phyloP scores from a whole-genome alignment of 2,888 invertebrate genomes.

The Ormyrus rosae region DNA sequence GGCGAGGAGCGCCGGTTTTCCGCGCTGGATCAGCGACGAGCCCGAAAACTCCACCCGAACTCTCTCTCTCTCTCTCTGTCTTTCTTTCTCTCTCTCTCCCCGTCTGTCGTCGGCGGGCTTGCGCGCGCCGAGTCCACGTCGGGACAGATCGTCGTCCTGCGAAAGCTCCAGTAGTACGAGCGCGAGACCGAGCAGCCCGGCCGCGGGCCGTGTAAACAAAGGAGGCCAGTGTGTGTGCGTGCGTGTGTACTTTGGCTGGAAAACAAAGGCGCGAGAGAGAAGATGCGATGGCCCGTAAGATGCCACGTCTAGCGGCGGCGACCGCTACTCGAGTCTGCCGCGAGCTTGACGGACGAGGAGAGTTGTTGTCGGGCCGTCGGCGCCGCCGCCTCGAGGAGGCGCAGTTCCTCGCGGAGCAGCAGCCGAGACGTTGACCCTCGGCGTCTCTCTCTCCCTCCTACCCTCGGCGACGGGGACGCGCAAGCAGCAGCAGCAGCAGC shows the following conservation, averaged over 20 bases:
- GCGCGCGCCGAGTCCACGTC: slow-evolving; percentile 31
- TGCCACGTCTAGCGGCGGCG: slow-evolving; percentile 13
- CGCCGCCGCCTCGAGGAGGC: no score
- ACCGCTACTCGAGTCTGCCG: not conserved
- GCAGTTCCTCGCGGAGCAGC: no score
- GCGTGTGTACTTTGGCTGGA: not conserved
- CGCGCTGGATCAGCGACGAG: not conserved
- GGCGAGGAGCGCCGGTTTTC: not conserved
- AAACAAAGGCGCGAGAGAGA: not conserved
- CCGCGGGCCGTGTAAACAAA: slow-evolving; percentile 5
- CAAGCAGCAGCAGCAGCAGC: no score
- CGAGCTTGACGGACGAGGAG: no score
- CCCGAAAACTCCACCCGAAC: not conserved
- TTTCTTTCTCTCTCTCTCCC: slow-evolving; percentile 1
- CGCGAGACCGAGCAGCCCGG: slow-evolving; percentile 41
- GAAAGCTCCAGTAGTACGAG: slow-evolving; percentile 45
- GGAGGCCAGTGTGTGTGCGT: not conserved
- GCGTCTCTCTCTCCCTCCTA: no score
- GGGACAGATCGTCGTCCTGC: slow-evolving; percentile 18
- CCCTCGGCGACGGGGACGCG: no score
- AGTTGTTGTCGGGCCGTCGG: no score
- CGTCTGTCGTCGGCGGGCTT: not conserved
- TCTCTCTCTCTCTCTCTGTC: slow-evolving; percentile 37
- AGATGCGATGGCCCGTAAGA: slow-evolving; percentile 39
- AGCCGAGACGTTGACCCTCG: no score